phyloP scores from a whole-genome alignment of 2,797 vertebrate species.

The Microtus obscurus region DNA sequence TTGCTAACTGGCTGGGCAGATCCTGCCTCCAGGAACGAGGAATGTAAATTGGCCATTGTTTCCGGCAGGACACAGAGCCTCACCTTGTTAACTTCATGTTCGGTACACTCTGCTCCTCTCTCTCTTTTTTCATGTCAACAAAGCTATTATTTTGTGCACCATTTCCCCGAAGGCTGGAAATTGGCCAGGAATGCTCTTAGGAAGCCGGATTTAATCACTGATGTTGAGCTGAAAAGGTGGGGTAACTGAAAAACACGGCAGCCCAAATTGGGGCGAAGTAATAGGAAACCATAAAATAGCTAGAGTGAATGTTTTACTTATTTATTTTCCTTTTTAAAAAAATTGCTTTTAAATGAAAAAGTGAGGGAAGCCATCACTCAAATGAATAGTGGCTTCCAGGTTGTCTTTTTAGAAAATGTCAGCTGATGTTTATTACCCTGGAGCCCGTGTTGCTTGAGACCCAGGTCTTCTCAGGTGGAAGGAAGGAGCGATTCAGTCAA shows the following conservation, averaged over 20 bases:
- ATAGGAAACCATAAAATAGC: background rate
- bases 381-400: background rate
- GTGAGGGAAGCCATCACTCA: background rate
- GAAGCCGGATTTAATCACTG: slow-evolving; percentile 39
- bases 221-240: background rate
- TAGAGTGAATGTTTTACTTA: background rate
- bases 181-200: background rate
- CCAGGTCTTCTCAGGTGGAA: background rate
- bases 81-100: background rate
- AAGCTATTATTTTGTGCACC: slow-evolving; percentile 45
- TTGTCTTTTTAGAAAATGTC: background rate
- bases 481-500: background rate
- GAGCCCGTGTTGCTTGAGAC: background rate
- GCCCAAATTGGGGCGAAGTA: background rate
- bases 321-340: background rate
- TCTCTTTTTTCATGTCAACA: slow-evolving; percentile 32
- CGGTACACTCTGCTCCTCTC: background rate
- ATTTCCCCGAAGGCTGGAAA: slow-evolving; percentile 1
- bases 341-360: slow-evolving; percentile 53
- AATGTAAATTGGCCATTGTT: background rate
- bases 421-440: background rate
- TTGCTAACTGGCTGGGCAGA: background rate
- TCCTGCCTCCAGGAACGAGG: background rate
- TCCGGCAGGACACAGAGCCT: background rate
- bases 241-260: background rate